Base-by-base conservation (phyloP, 2,888 invertebrate species). In the Clistopyga incitator region DNA sequence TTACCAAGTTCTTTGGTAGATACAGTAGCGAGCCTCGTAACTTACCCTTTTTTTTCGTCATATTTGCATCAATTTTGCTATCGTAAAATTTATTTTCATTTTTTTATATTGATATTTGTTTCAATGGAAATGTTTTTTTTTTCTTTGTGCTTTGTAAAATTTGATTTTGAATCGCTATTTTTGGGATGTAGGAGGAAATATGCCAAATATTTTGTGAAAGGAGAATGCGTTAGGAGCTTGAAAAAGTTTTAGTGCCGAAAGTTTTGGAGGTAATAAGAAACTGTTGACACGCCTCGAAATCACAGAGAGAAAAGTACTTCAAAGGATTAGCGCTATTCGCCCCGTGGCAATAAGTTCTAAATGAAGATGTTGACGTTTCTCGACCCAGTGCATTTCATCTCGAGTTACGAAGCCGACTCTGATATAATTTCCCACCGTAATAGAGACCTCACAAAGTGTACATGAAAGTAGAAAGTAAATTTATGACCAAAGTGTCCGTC, bases 1-100 rank as follows among this genome's bases (percentile, higher is more conserved):
- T 50, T 47, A 47, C 10, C 52, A 47, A 47, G 25, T 38, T 34
- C 47, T 61, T 18, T 34, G 61, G 20, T 74, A 74, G 45, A n/a
- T n/a, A n/a, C n/a, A 74, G 59, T 47, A 15, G 20, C 29, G 15
- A 11, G 13, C 47, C 61, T 74, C 72, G 15, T n/a, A 29, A 47
- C 47, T 50, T 6, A 8, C 6, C 20, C 54, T 23, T 18, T n/a
- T 18, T 25, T 18, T 10, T 42, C n/a, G 10, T 38, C 8, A 56
- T 25, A 25, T 15, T 25, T 25, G 3, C 4, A 25, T 29, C 15
- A 2, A 25, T 56, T 56, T 25, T 13, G n/a, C 25, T 13, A 56
- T 56, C 6, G 25, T 2, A 1, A 3, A 13, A 56, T n/a, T n/a
- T 25, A 56, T 56, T 56, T 2, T 13, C 10, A 38, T 38, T 38